Evolutionary conservation across 2,797 vertebrate genomes (phyloP), one percentile per base, ranked within the genome.

Genomic region (Strix occidentalis): DNA sequence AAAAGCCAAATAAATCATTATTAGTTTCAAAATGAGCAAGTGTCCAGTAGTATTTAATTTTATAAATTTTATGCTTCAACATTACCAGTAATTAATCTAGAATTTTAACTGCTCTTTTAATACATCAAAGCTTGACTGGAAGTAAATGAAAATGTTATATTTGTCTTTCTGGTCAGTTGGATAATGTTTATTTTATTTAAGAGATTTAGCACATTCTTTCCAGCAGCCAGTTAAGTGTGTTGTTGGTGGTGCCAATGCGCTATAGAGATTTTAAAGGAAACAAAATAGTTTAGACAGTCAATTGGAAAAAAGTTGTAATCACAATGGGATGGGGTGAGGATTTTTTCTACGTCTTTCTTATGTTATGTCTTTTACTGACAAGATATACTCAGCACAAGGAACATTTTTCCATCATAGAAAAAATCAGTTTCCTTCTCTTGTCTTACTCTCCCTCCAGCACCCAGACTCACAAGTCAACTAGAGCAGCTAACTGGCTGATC

Each of bases 1-100:
- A 11, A 82, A 96, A 81, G 51, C 13, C 31, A 81, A 95, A 92
- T 46, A 86, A 88, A 89, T 72, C 5, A 50, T 77, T 95, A 80
- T 77, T 58, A 87, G 74, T 92, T 43, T 93, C 31, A 90, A 39
- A 96, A 84, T 46, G 63, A 91, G 54, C 72, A 80, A 39, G 48
- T 39, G 24, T 75, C 57, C 39, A 66, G 45, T 53, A 11, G 11
- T 69, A 77, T 65, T 88, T 88, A 68, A 72, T 87, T 71, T 72
- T 57, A 74, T 70, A 71, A 43, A 48, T 82, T 28, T 86, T 95
- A 89, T 86, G 56, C 23, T 75, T 92, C 82, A 68, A 25, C 5
- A 53, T 83, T 69, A 75, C 7, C 37, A 84, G 28, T 25, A 87
- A 64, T 80, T 85, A 57, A 64, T 81, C 77, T 57, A 63, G 26